Percentiles rank a stretch among this genome's conserved stretches.
Conservation (phyloP, 2,113 vertebrate species). For the Cyprinus carpio region DNA sequence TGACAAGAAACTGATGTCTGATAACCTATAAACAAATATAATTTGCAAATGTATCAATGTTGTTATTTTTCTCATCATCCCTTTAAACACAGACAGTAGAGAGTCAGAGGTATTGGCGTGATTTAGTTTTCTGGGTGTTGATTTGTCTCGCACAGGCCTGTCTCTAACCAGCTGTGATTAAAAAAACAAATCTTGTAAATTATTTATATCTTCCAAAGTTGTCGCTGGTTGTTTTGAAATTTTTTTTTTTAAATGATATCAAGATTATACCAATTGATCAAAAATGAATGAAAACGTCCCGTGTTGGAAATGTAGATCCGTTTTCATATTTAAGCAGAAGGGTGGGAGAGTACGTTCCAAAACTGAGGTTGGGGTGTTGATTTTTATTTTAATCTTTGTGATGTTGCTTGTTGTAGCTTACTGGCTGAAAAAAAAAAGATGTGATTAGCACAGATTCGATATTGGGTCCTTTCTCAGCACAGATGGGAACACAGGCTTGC, state of each 20-base stretch:
- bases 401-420: neutral
- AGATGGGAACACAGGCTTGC: constrained; percentile 8
- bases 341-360: neutral
- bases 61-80: neutral
- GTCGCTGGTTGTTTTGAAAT: neutral
- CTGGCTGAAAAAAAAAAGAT: constrained; percentile 27
- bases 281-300: no score
- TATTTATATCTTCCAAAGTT: constrained; percentile 19
- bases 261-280: no score
- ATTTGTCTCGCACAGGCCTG: neutral
- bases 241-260: neutral
- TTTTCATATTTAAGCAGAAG: constrained; percentile 1
- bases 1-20: no score
- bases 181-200: neutral
- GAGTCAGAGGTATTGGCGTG: neutral
- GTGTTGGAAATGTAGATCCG: no score
- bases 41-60: no score
- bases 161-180: constrained; percentile 1
- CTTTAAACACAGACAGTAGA: neutral
- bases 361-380: no score
- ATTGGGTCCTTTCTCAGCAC: constrained; percentile 19
- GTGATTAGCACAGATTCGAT: constrained; percentile 42
- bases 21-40: no score
- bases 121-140: no score
- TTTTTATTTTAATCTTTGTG: neutral